Conservation (phyloP, 2,888 invertebrate species). For the Xanthorhoe designata region DNA sequence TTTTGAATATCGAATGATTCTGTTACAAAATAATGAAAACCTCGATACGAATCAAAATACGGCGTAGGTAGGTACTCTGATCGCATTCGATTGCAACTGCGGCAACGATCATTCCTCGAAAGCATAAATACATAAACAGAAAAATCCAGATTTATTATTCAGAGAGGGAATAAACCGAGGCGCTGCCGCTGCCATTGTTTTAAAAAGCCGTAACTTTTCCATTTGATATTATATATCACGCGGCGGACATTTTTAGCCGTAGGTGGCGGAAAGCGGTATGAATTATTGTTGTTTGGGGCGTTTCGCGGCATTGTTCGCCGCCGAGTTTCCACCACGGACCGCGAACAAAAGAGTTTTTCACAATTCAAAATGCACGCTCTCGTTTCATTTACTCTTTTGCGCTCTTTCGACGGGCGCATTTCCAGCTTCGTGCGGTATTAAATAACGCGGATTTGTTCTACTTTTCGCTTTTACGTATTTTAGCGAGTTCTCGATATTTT, state of each 20-base stretch:
- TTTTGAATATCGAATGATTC: slow-evolving; percentile 75
- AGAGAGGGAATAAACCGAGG: slow-evolving; percentile 65
- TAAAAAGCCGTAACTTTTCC: slow-evolving; percentile 82
- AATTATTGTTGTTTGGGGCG: slow-evolving; percentile 85
- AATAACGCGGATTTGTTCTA: slow-evolving; percentile 78
- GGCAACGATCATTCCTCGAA: slow-evolving; percentile 30
- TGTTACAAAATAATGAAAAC: slow-evolving; percentile 62
- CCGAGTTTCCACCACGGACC: slow-evolving; percentile 72
- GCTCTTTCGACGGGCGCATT: slow-evolving; percentile 80
- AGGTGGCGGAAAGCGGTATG: slow-evolving; percentile 85
- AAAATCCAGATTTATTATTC: slow-evolving; percentile 67
- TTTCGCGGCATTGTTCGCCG: slow-evolving; percentile 78
- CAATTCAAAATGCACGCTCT: slow-evolving; percentile 83
- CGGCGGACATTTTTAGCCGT: slow-evolving; percentile 85
- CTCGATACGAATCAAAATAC: slow-evolving; percentile 6
- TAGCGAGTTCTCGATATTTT: slow-evolving; percentile 50
- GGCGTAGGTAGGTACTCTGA: slow-evolving; percentile 6
- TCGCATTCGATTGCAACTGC: slow-evolving; percentile 22
- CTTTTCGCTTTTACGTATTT: slow-evolving; percentile 64
- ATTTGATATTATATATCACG: slow-evolving; percentile 83
- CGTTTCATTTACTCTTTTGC: slow-evolving; percentile 85
- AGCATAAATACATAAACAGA: slow-evolving; percentile 49
- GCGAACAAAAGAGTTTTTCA: slow-evolving; percentile 83
- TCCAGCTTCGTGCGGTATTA: slow-evolving; percentile 79
- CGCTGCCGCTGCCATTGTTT: slow-evolving; percentile 76